Evolutionary conservation across 2,113 vertebrate genomes (phyloP), one percentile per base, ranked within the genome.

Genomic region (Formicarius rufipectus): DNA sequence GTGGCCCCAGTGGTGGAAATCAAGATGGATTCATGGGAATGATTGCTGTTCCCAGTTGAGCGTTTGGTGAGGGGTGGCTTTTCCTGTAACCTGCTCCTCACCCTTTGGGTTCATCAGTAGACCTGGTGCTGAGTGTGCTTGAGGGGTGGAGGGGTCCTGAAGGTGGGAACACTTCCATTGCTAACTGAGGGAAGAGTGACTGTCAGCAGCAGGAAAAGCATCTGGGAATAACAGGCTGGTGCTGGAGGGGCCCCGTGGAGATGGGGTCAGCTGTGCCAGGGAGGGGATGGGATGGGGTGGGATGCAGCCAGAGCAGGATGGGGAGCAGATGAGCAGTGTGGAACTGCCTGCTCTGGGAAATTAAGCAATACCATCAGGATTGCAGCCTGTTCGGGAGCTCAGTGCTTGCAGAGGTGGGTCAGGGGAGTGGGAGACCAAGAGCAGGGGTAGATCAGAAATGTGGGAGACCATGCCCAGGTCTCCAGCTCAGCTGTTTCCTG

Each of bases 161-260:
- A 91, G 89, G 82, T 93, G 91, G 93, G 84, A 88, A 59, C 69
- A 74, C 93, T 96, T 83, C 89, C 84, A 88, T 67, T 66, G 50
- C 24, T 92, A 90, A 80, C 49, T 39, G 39, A 15, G 50, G 79
- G 45, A 30, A 55, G 35, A 22, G 33, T 27, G 18, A 14, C 31
- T 40, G 24, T 2, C 25, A 40, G 87, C 56, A 68, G 47, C 67
- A 52, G 40, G 4, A 11, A 55, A 23, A 71, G 40, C 68, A 55
- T 13, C 64, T 55, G 71, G 15, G 37, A 62, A 28, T 30, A 53
- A 3, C 42, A 8, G 28, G 56, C 42, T 47, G 37, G 33, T 47
- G 33, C 30, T 3, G 5, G 74, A 84, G 39, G 8, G 85, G 25
- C 23, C 56, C 39, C 30, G 4, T 1, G 0, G 83, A 56, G 24